Conservation (phyloP, 2,113 vertebrate species). For the Sorex araneus region DNA sequence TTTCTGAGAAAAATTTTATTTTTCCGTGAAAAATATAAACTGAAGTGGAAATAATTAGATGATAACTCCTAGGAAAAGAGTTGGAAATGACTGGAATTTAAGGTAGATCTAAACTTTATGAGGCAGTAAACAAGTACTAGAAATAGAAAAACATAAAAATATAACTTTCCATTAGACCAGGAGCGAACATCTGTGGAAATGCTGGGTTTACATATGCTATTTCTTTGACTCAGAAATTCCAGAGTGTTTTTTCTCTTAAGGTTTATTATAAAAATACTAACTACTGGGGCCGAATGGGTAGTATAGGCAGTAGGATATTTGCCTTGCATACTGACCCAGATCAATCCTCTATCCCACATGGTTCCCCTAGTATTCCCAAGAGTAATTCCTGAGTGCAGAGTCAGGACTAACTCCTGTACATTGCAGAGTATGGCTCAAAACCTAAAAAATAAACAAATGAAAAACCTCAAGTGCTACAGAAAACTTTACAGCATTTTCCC, state of each 20-base stretch:
- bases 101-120: conserved; percentile 5
- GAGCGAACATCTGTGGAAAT: neutral
- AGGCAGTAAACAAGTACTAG: neutral
- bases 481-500: neutral
- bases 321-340: too few relatives aligned
- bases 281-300: neutral
- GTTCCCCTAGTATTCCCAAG: too few relatives aligned
- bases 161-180: neutral
- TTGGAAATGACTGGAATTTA: neutral
- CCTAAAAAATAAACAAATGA: too few relatives aligned
- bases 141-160: neutral
- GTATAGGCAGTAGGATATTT: too few relatives aligned
- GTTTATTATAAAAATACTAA: neutral
- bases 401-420: too few relatives aligned
- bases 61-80: neutral
- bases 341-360: too few relatives aligned
- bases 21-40: too few relatives aligned
- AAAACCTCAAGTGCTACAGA: neutral
- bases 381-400: too few relatives aligned
- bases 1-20: neutral
- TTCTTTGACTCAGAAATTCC: conserved; percentile 33
- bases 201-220: neutral
- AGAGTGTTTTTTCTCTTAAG: neutral
- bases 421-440: too few relatives aligned
- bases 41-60: neutral